Evolutionary conservation across 2,113 vertebrate species (phyloP).

Genomic region (Hymenochirus boettgeri): DNA sequence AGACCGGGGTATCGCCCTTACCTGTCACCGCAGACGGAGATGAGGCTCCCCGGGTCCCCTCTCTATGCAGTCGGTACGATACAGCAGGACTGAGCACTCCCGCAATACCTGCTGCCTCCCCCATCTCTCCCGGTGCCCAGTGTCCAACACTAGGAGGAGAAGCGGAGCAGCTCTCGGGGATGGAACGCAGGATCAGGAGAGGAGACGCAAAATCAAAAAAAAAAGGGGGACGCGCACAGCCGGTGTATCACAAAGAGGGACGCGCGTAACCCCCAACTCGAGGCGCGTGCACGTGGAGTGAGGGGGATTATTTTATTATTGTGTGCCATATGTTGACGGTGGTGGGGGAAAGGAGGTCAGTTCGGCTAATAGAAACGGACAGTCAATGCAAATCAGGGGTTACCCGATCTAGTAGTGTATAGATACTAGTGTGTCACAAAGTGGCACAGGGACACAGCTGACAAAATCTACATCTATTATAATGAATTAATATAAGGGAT

Average conservation of each 20-base stretch:
- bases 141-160: slow-evolving; percentile 5
- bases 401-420: too few species aligned
- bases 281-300: background rate
- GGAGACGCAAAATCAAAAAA: slow-evolving; percentile 4
- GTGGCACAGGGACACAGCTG: too few species aligned
- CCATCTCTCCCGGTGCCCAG: slow-evolving; percentile 28
- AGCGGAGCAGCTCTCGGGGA: slow-evolving; percentile 13
- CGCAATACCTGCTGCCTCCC: slow-evolving; percentile 19
- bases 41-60: background rate
- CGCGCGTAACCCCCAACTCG: slow-evolving; percentile 5
- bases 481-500: too few species aligned
- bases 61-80: slow-evolving; percentile 6
- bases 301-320: too few species aligned
- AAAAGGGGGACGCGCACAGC: slow-evolving; percentile 1
- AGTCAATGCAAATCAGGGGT: too few species aligned
- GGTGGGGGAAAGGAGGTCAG: too few species aligned
- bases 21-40: background rate
- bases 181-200: slow-evolving; percentile 20
- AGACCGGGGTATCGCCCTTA: background rate
- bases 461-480: too few species aligned
- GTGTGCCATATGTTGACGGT: too few species aligned
- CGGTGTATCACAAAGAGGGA: background rate
- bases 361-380: too few species aligned
- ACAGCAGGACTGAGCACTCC: slow-evolving; percentile 15
- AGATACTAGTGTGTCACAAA: too few species aligned